Percentiles rank a stretch among this genome's conserved stretches.
phyloP scores from a whole-genome alignment of 2,113 vertebrate species.

The Xenopus borealis region DNA sequence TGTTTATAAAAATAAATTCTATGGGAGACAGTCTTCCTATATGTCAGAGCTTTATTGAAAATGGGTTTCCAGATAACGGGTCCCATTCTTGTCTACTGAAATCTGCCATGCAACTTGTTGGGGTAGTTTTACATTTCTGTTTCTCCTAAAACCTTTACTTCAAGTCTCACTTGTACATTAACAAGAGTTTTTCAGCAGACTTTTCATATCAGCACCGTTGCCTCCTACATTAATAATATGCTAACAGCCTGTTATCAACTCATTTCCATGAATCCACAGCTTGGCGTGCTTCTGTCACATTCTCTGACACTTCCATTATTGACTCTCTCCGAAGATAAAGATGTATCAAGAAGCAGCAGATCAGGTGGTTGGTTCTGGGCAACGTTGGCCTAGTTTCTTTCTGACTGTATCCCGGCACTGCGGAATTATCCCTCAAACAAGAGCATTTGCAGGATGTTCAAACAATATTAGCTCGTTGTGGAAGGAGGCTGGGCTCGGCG shows the following conservation, averaged over 20 bases:
- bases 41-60: no score
- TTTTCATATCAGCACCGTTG: neutral
- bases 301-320: conserved; percentile 9
- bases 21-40: no score
- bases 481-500: neutral
- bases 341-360: conserved; percentile 5
- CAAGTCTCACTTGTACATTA: conserved; percentile 36
- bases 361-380: neutral
- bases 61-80: no score
- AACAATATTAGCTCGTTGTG: conserved; percentile 20
- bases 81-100: no score
- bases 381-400: neutral
- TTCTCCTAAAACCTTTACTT: neutral
- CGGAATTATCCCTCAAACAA: conserved; percentile 7
- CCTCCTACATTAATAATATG: rapidly evolving
- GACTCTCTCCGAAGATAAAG: conserved; percentile 49
- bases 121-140: neutral
- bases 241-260: neutral
- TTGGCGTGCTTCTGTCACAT: neutral
- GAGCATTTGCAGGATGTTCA: conserved; percentile 7
- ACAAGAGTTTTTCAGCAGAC: neutral
- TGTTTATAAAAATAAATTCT: no score
- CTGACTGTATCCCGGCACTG: no score
- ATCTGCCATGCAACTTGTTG: neutral
- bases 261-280: neutral